Evolutionary conservation across 35 echinoderm and acorn worm species (phyloP).

Genomic region (Apostichopus japonicus): DNA sequence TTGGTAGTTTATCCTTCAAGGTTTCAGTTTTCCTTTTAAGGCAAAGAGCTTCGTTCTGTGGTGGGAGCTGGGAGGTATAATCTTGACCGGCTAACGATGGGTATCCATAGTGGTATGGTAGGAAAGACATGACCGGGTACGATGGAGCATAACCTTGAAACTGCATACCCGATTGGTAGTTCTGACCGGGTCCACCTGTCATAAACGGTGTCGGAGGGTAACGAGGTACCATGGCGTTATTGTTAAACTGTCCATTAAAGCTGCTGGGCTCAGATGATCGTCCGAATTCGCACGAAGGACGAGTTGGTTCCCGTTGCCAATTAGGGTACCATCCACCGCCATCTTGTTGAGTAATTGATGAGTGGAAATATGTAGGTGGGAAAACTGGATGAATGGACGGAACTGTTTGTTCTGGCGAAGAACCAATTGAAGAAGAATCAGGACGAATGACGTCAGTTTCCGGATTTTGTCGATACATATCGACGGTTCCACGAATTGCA

Average conservation of each 20-base stretch:
- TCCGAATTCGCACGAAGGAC: not conserved
- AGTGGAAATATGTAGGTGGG: not conserved
- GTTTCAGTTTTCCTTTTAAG: not conserved
- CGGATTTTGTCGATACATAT: not conserved
- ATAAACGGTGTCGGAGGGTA: slow-evolving; percentile 23
- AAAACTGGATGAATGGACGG: not conserved
- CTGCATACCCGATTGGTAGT: slow-evolving; percentile 1
- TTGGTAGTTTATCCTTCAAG: not conserved
- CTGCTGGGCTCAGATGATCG: not conserved
- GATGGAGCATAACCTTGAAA: not conserved
- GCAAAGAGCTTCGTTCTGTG: not conserved
- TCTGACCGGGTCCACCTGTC: not conserved
- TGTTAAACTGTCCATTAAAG: not conserved
- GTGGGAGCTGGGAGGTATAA: not conserved
- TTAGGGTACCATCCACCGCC: not conserved
- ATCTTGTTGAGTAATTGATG: not conserved
- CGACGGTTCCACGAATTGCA: not conserved
- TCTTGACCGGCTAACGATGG: not conserved
- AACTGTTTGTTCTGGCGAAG: not conserved
- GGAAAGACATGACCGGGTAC: not conserved
- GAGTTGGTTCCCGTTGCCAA: not conserved
- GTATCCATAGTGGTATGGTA: not conserved
- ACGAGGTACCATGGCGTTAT: not conserved
- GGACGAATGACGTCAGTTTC: not conserved
- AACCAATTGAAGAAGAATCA: not conserved